Base-by-base conservation (phyloP, 2,113 vertebrate species). In the Corynorhinus townsendii region DNA sequence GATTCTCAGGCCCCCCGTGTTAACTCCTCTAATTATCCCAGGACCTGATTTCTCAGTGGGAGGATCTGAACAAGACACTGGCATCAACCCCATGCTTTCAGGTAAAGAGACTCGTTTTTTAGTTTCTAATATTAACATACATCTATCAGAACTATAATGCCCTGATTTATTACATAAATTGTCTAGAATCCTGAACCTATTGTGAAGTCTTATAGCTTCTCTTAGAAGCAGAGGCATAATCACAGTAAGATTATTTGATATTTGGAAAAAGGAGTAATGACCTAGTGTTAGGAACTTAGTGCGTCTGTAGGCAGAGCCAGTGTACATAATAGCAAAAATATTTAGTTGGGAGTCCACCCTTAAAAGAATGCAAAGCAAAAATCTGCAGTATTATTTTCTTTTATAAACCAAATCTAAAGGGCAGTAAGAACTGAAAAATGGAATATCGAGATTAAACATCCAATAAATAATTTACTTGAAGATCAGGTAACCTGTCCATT, bases 21-120 rank as follows among this genome's bases (percentile, higher is more conserved):
- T 95, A 54, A 86, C 59, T 20, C 95, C 97, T 68, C 64, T 91
- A 2, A 24, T 93, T 5, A 66, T 94, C 82, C 71, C 97, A 81
- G 96, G 95, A 11, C 20, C 3, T 30, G 94, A 81, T 28, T 43
- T 89, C 80, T 19, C 76, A 20, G 54, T 59, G 40, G 77, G 72
- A 45, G 28, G 14, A 69, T 85, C 59, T 62, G 76, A 28, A 15
- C 94, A 90, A 71, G 91, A 75, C 26, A 69, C 68, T 4, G 30
- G 5, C 69, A 28, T 68, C 89, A 52, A 89, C 33, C 49, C 97
- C 33, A 85, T 96, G 89, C 68, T 96, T 84, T 93, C 96, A 94
- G 97, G 97, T 97, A 94, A 85, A 4, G 62, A 82, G 14, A 26
- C 49, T 26, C 22, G 81, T n/a, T 73, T 81, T 69, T 35, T 68